Conservation (phyloP, 2,888 invertebrate species). For the Athalia circularis region DNA sequence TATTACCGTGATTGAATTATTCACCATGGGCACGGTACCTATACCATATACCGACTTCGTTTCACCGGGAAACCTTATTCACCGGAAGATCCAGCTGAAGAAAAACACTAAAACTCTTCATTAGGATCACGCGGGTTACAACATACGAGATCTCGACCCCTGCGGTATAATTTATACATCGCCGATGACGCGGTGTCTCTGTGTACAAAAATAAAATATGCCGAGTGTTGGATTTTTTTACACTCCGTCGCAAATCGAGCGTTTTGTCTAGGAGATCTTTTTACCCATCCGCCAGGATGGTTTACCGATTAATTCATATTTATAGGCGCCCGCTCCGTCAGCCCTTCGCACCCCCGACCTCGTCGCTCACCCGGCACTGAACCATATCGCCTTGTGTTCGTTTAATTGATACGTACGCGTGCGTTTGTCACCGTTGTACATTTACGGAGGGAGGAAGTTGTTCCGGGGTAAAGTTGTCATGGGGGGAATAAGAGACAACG, state of each 20-base stretch:
- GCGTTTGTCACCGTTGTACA: conserved; percentile 19
- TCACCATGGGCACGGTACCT: conserved; percentile 40
- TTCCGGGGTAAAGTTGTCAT: neutral
- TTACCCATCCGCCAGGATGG: conserved; percentile 60
- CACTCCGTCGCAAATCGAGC: neutral
- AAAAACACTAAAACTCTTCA: neutral
- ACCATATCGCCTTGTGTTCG: conserved; percentile 67
- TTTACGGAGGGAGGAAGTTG: neutral
- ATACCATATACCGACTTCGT: conserved; percentile 16
- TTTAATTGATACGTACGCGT: conserved; percentile 74
- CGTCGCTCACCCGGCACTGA: neutral
- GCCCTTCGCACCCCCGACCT: conserved; percentile 60
- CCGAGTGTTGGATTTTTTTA: neutral
- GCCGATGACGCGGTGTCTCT: neutral
- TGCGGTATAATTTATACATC: too few relatives aligned
- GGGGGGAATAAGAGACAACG: conserved; percentile 27
- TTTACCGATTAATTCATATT: conserved; percentile 74
- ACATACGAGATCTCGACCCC: too few relatives aligned
- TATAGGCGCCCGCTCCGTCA: conserved; percentile 72
- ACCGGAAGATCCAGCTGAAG: neutral
- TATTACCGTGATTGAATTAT: conserved; percentile 68
- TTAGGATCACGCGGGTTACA: neutral
- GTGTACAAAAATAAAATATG: neutral
- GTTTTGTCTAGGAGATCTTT: neutral
- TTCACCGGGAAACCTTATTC: conserved; percentile 25